Evolutionary conservation across 2,113 vertebrate genomes (phyloP), one percentile per base, ranked within the genome.

Genomic region (Dascyllus trimaculatus): DNA sequence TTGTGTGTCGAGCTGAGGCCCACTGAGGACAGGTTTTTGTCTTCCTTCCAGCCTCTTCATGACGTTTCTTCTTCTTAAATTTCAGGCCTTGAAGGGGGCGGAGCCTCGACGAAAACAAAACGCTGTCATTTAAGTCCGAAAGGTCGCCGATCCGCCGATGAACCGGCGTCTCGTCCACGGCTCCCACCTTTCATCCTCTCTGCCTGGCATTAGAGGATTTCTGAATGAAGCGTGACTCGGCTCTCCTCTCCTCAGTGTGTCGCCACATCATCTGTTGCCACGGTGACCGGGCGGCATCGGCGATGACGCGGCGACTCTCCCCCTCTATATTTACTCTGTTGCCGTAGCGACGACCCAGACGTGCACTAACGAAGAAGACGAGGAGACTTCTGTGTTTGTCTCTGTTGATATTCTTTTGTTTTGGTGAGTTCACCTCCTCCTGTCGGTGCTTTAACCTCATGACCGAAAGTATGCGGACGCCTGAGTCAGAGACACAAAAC

Each of bases 271-370:
- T 43, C 77, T 1, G 87, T 92, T 21, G 2, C 85, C 72, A 84
- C 77, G 78, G 85, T 4, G 62, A 92, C 80, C 0, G 75, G 65
- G 85, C 63, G 17, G 85, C 88, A 79, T 61, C 22, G 19, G 9
- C 17, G 45, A 78, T 88, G 91, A 91, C 80, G 80, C 65, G 72
- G 24, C 26, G 11, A 79, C 85, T 88, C 81, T 77, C 63, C 58
- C 15, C 82, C 89, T 89, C 91, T 92, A 91, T 90, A 92, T 92
- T 92, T 91, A 91, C 88, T 85, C 82, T 46, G 91, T 93, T 93
- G 87, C 91, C 1, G 26, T 87, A 51, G 86, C n/a, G 43, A 93
- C 69, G 25, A 45, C 80, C 63, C 75, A 85, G 85, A 73, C 75
- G 24, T 64, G 77, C 68, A 69, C 83, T 40, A 14, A 71, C 57